Evolutionary conservation across 2,888 invertebrate species (phyloP), one percentile per base, ranked within the genome.

Genomic region (Acrobasis consociella): DNA sequence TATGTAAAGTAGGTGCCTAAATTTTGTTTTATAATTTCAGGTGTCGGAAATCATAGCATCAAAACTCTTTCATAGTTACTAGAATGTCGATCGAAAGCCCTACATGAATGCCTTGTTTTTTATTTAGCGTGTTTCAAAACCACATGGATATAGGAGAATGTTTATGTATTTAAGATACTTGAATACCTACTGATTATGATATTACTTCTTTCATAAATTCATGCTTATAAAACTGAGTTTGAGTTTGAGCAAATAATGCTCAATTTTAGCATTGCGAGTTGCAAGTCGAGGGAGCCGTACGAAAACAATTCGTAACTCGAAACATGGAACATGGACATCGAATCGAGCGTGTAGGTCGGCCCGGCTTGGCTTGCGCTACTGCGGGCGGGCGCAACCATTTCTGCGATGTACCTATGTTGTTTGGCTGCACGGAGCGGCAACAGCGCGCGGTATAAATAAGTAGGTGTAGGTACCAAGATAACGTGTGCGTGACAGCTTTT

Each of bases 401-500:
- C 31, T 55, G 39, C 55, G 55, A 39, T 38, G 55, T 39, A 39
- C 31, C 31, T 31, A 31, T 42, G 15, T 55, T 38, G 15, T 22
- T 38, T 37, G 53, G 67, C 67, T 60, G 69, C 53, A 58, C 39
- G 67, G 67, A 72, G 68, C 76, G 80, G 80, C 80, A 80, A 80
- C 80, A 77, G 74, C 71, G 78, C 77, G 65, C 68, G 63, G 67
- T 75, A 74, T 74, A 79, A 76, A 78, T 78, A 78, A 74, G 74
- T 74, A 74, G 73, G 74, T 75, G 65, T 66, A 64, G 66, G 67
- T 67, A 69, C 69, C 69, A 68, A 69, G 69, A 75, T 78, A 79
- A 78, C 78, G 72, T 58, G 66, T 76, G 74, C 74, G 67, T 55
- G 65, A 64, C 69, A 59, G 64, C 62, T 67, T 68, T 70, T 65